phyloP scores from a whole-genome alignment of 2,888 invertebrate species.

The Ectemnius continuus region DNA sequence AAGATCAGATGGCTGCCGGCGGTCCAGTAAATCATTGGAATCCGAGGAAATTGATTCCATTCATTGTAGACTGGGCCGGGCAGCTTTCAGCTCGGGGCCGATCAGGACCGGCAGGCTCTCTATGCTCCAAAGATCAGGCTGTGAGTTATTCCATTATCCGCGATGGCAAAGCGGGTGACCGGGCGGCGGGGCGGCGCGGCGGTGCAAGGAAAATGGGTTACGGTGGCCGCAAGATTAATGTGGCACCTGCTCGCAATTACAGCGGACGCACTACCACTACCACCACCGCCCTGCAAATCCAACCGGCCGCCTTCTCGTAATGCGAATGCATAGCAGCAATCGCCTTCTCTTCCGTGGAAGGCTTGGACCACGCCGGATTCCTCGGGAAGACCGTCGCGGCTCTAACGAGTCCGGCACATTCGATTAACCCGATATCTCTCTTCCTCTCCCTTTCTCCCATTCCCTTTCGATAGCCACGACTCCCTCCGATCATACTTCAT shows the following conservation, averaged over 20 bases:
- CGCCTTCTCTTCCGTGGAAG: too few species aligned
- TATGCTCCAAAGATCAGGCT: constrained; percentile 7
- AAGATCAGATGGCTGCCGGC: background rate
- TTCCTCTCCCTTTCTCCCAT: constrained; percentile 1
- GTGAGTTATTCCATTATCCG: constrained; percentile 54
- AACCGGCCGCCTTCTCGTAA: too few species aligned
- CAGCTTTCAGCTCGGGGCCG: too few species aligned
- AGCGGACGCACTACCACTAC: constrained; percentile 25
- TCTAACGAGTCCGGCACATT: constrained; percentile 17
- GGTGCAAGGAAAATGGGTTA: constrained; percentile 62
- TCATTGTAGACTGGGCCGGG: constrained; percentile 34
- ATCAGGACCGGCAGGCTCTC: background rate
- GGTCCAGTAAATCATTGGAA: constrained; percentile 51
- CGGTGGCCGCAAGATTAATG: constrained; percentile 67
- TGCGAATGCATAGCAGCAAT: too few species aligned
- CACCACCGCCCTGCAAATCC: too few species aligned
- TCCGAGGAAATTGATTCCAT: constrained; percentile 61
- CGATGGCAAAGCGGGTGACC: constrained; percentile 19
- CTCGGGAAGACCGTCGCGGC: background rate
- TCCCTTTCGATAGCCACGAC: too few species aligned
- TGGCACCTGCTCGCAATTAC: constrained; percentile 67
- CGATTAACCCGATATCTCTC: constrained; percentile 10
- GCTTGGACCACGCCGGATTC: too few species aligned
- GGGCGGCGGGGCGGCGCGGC: constrained; percentile 17
- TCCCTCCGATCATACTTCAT: background rate